Base-by-base conservation (phyloP, 2,113 vertebrate genomes). In the Entomyzon cyanotis region DNA sequence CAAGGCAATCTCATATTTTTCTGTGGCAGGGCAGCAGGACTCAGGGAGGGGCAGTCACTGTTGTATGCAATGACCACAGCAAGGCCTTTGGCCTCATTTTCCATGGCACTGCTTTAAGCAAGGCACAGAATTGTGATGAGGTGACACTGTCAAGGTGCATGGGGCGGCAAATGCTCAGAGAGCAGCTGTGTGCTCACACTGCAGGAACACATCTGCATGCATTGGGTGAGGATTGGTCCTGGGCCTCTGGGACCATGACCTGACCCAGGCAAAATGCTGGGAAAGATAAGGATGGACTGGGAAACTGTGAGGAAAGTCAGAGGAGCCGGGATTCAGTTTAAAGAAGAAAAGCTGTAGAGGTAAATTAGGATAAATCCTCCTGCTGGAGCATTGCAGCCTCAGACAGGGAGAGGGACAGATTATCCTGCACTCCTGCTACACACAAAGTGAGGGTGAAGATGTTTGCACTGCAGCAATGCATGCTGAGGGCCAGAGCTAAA, bases 201-300 rank as follows among this genome's bases (percentile, higher is more conserved):
- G 44, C 30, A 60, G 41, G 64, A 28, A 5, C 14, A 13, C 4
- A 30, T 2, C 35, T 24, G 13, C 2, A 4, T 9, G 30, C 23
- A 5, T 1, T 4, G 44, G 4, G 5, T 12, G 22, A 71, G 27
- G 9, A 47, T 31, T 41, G 63, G 24, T 7, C 31, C 22, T 46
- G n/a, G 33, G 24, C 16, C 37, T 3, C 19, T 22, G 3, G 4
- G 33, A 39, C 5, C 63, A 27, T 10, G 11, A 0, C 0, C n/a
- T 21, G 30, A 22, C 5, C 33, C 8, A n/a, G 15, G 24, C 4
- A 4, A 35, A 65, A 4, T 8, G 69, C 30, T 2, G 3, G 52
- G 16, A 11, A 17, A 30, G 21, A 13, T 2, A 4, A 6, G 6
- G 53, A 12, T 39, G 27, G 37, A 1, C 2, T 21, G 8, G 58